Base-by-base conservation (phyloP, 1,140 invertebrate genomes). In the Sitophilus oryzae region DNA sequence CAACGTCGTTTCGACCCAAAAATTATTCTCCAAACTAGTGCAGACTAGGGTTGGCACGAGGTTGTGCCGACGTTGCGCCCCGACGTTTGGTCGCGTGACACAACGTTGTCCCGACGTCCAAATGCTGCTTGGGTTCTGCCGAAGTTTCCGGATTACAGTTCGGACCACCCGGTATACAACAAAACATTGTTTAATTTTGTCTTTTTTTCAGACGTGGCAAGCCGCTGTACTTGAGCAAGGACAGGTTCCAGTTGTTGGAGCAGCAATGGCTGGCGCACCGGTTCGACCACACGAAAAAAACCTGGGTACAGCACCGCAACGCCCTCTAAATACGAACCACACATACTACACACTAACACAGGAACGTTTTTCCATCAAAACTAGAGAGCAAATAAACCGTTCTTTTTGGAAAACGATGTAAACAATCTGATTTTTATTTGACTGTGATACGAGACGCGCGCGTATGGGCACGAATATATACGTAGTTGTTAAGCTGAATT, bases 201-300 rank as follows among this genome's bases (percentile, higher is more conserved):
- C 22, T 43, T 44, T 6, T 59, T 81, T 81, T 18, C 74, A 96
- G 93, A 71, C 84, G 94, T 45, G 94, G 94, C 42, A 96, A 96
- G 75, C 94, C 94, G 11, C 76, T 98, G 41, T 96, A 91, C 76
- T 75, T 97, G 63, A 91, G 89, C 71, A 80, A 85, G 64, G 91
- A 93, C 67, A 82, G 95, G 16, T 95, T 94, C 68, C 83, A 88
- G 66, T 75, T 97, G 41, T 75, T 98, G 56, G 88, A 96, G 73
- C 86, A 91, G 60, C 93, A 97, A 75, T 98, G 94, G 94, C 71
- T 96, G n/a, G 86, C 90, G 18, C 93, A 97, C 75, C 82, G 86
- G 63, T 94, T 95, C 72, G 90, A 92, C 66, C 90, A 93, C 66
- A 90, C 86, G 46, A 90, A 88, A 70, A 89, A 91, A 67, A 84